Conservation (phyloP, 2,797 vertebrate species). For the Falco novaeseelandiae region DNA sequence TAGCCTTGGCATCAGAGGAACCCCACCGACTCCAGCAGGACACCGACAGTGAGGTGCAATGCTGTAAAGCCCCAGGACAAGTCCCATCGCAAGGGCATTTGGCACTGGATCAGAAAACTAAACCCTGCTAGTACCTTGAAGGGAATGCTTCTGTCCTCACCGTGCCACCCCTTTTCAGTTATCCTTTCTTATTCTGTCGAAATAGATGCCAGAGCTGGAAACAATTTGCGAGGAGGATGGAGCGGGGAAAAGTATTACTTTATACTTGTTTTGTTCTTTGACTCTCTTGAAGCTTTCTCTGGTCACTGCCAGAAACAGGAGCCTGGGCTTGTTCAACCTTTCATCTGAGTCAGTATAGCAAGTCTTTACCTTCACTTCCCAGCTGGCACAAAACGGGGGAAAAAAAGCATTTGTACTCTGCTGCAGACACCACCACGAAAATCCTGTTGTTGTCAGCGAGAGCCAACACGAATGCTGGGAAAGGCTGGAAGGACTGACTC, state of each 20-base stretch:
- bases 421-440: background rate
- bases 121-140: background rate
- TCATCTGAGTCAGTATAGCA: background rate
- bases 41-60: background rate
- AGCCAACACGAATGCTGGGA: background rate
- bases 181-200: background rate
- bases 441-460: background rate
- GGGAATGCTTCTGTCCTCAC: background rate
- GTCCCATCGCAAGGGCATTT: background rate
- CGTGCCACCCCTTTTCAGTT: background rate
- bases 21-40: background rate
- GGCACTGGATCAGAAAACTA: background rate
- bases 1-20: background rate
- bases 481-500: background rate
- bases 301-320: background rate
- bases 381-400: background rate
- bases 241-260: background rate
- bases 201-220: background rate
- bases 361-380: background rate
- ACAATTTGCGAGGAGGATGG: background rate
- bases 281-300: background rate
- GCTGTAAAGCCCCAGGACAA: background rate
- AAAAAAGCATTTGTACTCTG: background rate
- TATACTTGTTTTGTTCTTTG: background rate
- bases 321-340: conserved; percentile 21